Evolutionary conservation across 1,140 invertebrate genomes (phyloP).

Genomic region (Zaprionus nigranus): DNA sequence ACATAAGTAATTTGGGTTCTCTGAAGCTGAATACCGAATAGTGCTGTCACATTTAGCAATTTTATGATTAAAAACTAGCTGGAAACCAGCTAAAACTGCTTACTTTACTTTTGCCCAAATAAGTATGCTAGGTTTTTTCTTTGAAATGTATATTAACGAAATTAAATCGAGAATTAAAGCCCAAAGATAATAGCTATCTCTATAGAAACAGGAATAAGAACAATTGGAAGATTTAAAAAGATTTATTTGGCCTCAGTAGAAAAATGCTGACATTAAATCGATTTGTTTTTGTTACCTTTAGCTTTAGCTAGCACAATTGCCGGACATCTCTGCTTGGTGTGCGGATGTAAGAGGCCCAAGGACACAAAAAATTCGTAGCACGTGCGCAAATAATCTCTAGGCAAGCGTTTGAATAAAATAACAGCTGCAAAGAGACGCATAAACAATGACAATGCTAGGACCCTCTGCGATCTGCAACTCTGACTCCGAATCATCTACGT

Average conservation of each 20-base stretch:
- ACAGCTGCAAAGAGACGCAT: slow-evolving; percentile 69
- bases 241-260: neutral
- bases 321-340: slow-evolving; percentile 16
- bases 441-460: slow-evolving; percentile 54
- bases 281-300: neutral
- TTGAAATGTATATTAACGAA: neutral
- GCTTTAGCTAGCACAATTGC: no score
- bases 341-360: slow-evolving; percentile 41
- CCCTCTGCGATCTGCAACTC: slow-evolving; percentile 22
- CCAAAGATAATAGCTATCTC: no score
- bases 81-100: neutral
- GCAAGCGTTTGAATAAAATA: slow-evolving; percentile 70
- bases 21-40: neutral
- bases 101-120: neutral
- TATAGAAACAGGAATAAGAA: no score
- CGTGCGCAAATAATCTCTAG: slow-evolving; percentile 74
- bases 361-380: slow-evolving; percentile 61
- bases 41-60: neutral
- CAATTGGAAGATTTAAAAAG: no score
- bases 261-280: neutral
- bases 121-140: neutral
- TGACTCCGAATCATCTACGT: slow-evolving; percentile 13
- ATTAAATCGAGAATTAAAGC: neutral
- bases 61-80: neutral
- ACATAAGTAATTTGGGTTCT: slow-evolving; percentile 9